Evolutionary conservation across 2,113 vertebrate species (phyloP).

Genomic region (Prochilodus magdalenae): DNA sequence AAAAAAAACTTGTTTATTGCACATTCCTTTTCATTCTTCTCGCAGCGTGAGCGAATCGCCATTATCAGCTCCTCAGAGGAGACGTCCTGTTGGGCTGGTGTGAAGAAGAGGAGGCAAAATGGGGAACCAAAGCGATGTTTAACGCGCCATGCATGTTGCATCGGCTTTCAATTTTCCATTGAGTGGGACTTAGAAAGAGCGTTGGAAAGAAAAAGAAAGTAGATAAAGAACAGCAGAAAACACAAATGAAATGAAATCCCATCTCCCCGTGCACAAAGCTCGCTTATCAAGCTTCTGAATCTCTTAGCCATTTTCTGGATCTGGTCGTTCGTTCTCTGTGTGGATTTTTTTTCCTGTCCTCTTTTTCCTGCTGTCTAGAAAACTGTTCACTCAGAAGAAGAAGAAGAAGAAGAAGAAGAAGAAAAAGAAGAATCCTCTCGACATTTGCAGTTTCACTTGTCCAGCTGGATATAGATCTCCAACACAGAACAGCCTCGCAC

Average conservation of each 20-base stretch:
- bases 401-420: neutral
- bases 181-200: constrained; percentile 48
- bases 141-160: constrained; percentile 49
- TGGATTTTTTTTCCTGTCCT: neutral
- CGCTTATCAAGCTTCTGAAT: constrained; percentile 6
- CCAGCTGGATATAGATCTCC: neutral
- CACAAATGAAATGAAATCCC: constrained; percentile 40
- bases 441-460: neutral
- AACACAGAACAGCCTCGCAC: neutral
- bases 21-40: constrained; percentile 64
- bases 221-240: constrained; percentile 8
- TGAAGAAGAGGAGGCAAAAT: constrained; percentile 53
- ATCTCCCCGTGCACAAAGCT: constrained; percentile 46
- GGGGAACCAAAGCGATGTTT: constrained; percentile 51
- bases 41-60: constrained; percentile 51
- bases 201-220: constrained; percentile 41
- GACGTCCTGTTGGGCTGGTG: constrained; percentile 44
- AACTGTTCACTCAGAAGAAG: constrained; percentile 10
- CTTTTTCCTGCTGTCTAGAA: constrained; percentile 15
- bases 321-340: neutral
- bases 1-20: constrained; percentile 67
- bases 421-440: neutral
- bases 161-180: constrained; percentile 55
- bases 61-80: constrained; percentile 54
- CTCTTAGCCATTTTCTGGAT: constrained; percentile 1